Evolutionary conservation across 2,888 invertebrate species (phyloP).

Genomic region (Orchestes rusci): DNA sequence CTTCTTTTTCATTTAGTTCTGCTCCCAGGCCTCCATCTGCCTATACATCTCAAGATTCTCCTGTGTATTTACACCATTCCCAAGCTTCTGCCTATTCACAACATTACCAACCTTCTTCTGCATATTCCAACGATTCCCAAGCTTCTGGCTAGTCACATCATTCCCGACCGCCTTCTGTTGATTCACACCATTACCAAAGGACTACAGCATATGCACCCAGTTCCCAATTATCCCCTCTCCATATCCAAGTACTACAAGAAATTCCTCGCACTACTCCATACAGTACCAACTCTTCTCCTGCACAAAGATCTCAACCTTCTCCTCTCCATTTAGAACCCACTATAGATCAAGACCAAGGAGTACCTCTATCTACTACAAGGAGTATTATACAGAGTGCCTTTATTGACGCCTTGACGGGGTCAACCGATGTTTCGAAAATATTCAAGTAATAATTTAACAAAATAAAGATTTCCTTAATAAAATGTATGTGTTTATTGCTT

Average conservation of each 20-base stretch:
- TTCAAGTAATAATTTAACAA: background rate
- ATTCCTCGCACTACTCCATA: no score
- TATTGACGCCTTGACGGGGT: background rate
- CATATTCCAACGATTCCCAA: constrained; percentile 3
- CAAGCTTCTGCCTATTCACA: constrained; percentile 1
- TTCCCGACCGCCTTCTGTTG: background rate
- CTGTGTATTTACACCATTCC: constrained; percentile 7
- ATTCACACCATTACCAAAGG: background rate
- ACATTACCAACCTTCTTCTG: constrained; percentile 4
- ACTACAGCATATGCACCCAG: background rate
- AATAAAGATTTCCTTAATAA: constrained; percentile 1
- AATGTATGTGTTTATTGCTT: constrained; percentile 1
- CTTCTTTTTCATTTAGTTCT: constrained; percentile 9
- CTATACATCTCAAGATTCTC: constrained; percentile 7
- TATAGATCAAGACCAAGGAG: background rate
- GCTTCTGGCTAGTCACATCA: constrained; percentile 6
- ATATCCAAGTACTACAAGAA: background rate
- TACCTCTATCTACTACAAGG: no score
- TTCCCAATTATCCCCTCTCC: background rate
- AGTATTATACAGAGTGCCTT: background rate
- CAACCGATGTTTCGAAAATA: background rate
- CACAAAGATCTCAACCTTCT: background rate
- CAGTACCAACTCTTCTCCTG: no score
- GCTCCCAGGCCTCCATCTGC: constrained; percentile 11
- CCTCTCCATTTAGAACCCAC: background rate